Conservation (phyloP, 2,797 vertebrate species). For the Trichosurus vulpecula region DNA sequence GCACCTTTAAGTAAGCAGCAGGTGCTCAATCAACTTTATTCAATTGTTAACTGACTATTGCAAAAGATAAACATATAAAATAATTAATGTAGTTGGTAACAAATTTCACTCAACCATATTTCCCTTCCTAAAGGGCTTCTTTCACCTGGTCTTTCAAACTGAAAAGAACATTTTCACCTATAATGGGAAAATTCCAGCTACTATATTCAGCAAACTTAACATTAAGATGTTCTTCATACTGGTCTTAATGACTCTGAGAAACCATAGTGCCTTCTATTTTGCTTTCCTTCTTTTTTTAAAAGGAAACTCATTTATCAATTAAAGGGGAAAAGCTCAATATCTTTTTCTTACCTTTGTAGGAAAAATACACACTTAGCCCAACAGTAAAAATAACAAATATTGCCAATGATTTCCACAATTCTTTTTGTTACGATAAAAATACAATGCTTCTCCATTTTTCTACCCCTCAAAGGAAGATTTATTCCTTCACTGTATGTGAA, state of each 20-base stretch:
- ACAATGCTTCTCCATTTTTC: not conserved
- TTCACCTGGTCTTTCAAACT: conserved; percentile 32
- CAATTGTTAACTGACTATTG: conserved; percentile 10
- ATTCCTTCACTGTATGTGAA: not conserved
- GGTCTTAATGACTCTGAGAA: conserved; percentile 13
- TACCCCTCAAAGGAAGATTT: not conserved
- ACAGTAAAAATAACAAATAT: not conserved
- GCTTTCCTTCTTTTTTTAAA: not conserved
- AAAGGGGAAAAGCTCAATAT: not conserved
- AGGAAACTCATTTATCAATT: not conserved
- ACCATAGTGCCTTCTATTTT: not conserved
- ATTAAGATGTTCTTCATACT: not conserved
- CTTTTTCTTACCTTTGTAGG: not conserved
- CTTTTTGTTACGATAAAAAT: not conserved
- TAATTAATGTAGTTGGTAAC: not conserved
- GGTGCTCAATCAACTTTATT: not conserved
- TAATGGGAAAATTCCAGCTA: conserved; percentile 45
- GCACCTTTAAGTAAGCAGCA: conserved; percentile 5
- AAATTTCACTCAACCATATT: conserved; percentile 29
- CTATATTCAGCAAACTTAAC: conserved; percentile 38
- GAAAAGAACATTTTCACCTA: conserved; percentile 7
- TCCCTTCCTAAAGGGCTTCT: conserved; percentile 35
- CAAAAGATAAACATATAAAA: not conserved
- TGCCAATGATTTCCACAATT: not conserved
- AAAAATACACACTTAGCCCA: not conserved